phyloP scores from a whole-genome alignment of 2,113 vertebrate genomes.

The Nicator chloris region DNA sequence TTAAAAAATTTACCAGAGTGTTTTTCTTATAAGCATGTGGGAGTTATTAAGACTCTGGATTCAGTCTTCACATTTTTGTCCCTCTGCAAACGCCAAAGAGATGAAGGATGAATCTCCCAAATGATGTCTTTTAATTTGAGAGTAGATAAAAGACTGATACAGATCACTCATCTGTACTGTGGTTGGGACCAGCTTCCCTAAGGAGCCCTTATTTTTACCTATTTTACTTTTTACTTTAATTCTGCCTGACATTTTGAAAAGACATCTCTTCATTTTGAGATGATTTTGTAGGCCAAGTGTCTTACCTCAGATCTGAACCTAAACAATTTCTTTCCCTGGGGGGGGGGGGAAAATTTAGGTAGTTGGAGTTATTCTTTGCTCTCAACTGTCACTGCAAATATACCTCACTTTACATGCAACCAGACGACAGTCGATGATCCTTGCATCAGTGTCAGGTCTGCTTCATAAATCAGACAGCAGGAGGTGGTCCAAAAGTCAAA shows the following conservation, averaged over 20 bases:
- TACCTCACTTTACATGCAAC: not conserved
- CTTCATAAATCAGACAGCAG: conserved; percentile 35
- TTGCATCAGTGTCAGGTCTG: not conserved
- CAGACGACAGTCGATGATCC: not conserved
- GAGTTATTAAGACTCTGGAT: not conserved
- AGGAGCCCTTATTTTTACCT: not conserved
- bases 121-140: not conserved
- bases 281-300: not conserved
- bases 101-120: not conserved
- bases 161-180: not conserved
- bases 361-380: not conserved
- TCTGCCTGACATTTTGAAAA: not conserved
- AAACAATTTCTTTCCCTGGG: not conserved
- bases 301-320: not conserved
- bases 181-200: not conserved
- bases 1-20: not conserved
- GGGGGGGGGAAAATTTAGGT: fast-evolving
- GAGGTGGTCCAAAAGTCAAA: conserved; percentile 10
- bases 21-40: not conserved
- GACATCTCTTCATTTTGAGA: not conserved
- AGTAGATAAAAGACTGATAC: not conserved
- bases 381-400: not conserved
- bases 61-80: not conserved
- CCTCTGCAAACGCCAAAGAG: not conserved
- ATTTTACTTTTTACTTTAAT: not conserved